Evolutionary conservation across 2,797 vertebrate genomes (phyloP).

Genomic region (Thunnus albacares): DNA sequence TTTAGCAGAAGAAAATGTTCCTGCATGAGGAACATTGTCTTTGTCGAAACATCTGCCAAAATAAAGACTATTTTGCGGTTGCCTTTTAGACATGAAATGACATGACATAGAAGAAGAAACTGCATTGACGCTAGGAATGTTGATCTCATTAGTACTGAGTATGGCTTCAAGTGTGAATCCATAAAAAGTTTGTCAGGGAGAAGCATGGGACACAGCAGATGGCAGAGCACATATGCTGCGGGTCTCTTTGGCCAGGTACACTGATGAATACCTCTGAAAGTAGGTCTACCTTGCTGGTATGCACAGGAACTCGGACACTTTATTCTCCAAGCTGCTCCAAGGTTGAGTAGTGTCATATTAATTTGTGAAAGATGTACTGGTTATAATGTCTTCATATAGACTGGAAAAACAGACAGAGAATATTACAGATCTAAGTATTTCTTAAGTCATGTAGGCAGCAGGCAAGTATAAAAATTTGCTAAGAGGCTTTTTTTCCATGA

Average conservation of each 20-base stretch:
- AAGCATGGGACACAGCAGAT: slow-evolving; percentile 73
- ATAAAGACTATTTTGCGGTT: not conserved
- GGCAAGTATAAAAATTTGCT: too few species aligned
- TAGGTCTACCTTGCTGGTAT: slow-evolving; percentile 70
- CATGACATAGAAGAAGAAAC: slow-evolving; percentile 31
- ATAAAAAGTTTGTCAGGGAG: slow-evolving; percentile 70
- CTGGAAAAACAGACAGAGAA: not conserved
- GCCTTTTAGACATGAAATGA: slow-evolving; percentile 14
- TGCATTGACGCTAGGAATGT: slow-evolving; percentile 26
- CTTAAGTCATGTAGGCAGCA: not conserved
- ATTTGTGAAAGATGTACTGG: slow-evolving; percentile 12
- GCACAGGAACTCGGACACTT: slow-evolving; percentile 39
- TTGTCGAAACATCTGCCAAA: not conserved
- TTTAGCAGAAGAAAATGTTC: too few species aligned
- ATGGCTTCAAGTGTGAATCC: slow-evolving; percentile 57
- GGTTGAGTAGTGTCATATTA: not conserved
- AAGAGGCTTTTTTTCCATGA: too few species aligned
- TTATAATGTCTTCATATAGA: slow-evolving; percentile 6
- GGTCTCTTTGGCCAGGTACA: slow-evolving; percentile 73
- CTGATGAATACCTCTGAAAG: slow-evolving; percentile 75
- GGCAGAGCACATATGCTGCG: slow-evolving; percentile 74
- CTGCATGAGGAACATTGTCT: too few species aligned
- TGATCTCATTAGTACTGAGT: slow-evolving; percentile 59
- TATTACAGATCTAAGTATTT: not conserved
- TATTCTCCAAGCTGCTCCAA: slow-evolving; percentile 29